A percentile compares a stretch with the other conserved stretches of the same genome.
phyloP scores from a whole-genome alignment of 2,888 invertebrate species.

The Eudemis profundana region DNA sequence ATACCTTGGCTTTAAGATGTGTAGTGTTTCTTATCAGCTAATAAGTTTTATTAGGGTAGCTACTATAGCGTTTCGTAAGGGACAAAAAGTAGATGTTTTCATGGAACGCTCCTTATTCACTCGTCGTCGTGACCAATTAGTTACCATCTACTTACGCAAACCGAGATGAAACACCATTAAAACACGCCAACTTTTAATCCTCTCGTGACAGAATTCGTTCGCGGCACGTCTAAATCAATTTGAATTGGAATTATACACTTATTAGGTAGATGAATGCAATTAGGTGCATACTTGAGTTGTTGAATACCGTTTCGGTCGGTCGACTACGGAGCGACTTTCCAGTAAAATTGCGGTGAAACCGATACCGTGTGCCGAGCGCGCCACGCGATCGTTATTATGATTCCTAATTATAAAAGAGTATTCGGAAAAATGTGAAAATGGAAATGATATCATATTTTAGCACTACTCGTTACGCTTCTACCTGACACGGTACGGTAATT shows the following conservation, averaged over 20 bases:
- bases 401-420: constrained; percentile 41
- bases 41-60: too few relatives aligned
- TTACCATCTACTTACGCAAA: too few relatives aligned
- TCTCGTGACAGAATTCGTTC: constrained; percentile 65
- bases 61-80: too few relatives aligned
- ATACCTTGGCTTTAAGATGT: too few relatives aligned
- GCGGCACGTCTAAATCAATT: constrained; percentile 63
- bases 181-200: constrained; percentile 8
- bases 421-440: constrained; percentile 38
- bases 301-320: constrained; percentile 76
- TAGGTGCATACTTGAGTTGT: constrained; percentile 71
- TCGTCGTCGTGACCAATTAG: too few relatives aligned
- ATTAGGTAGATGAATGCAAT: constrained; percentile 73
- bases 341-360: constrained; percentile 77
- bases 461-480: constrained; percentile 5
- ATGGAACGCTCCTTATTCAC: too few relatives aligned
- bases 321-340: constrained; percentile 70
- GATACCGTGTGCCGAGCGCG: constrained; percentile 63
- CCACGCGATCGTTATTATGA: constrained; percentile 61
- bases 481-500: neutral
- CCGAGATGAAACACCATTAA: neutral
- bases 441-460: constrained; percentile 21
- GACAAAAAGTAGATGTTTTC: too few relatives aligned
- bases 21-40: too few relatives aligned
- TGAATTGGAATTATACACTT: constrained; percentile 68